phyloP scores from a whole-genome alignment of 2,888 invertebrate species.

The Pandemis cinnamomeana region DNA sequence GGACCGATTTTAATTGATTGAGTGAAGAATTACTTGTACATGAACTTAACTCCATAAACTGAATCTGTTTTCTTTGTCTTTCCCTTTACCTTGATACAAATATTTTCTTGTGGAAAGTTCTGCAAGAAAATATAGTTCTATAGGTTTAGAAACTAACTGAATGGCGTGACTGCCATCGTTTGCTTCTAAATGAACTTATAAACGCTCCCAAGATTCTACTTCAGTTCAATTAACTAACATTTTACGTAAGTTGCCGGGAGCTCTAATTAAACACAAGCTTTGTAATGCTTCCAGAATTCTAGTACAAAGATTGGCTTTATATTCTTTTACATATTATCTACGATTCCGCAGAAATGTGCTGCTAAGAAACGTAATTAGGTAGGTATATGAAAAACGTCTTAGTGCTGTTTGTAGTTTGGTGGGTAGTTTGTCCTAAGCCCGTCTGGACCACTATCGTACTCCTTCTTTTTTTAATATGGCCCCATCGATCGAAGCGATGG shows the following conservation, averaged over 20 bases:
- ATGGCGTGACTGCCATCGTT: slow-evolving; percentile 63
- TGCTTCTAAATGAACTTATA: slow-evolving; percentile 58
- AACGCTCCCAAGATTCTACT: slow-evolving; percentile 51
- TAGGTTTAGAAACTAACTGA: slow-evolving; percentile 44
- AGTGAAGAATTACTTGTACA: too few species aligned
- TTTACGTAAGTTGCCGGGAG: slow-evolving; percentile 50
- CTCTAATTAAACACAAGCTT: slow-evolving; percentile 21
- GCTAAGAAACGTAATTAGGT: background rate
- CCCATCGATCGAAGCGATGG: too few species aligned
- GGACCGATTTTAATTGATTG: too few species aligned
- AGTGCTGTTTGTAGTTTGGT: background rate
- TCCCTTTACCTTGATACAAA: too few species aligned
- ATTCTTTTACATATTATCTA: background rate
- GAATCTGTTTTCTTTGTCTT: too few species aligned
- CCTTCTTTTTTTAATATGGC: too few species aligned
- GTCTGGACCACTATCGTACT: too few species aligned
- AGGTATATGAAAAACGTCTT: background rate
- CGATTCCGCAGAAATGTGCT: background rate
- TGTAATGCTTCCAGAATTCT: background rate
- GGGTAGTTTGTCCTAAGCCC: too few species aligned
- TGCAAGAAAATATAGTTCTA: too few species aligned
- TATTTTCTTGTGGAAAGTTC: too few species aligned
- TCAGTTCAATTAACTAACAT: slow-evolving; percentile 56
- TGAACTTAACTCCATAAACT: too few species aligned
- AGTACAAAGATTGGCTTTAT: background rate